A percentile compares a stretch with the other conserved stretches of the same genome.
phyloP scores from a whole-genome alignment of 2,888 invertebrate genomes.

The Lycophotia porphyrea region DNA sequence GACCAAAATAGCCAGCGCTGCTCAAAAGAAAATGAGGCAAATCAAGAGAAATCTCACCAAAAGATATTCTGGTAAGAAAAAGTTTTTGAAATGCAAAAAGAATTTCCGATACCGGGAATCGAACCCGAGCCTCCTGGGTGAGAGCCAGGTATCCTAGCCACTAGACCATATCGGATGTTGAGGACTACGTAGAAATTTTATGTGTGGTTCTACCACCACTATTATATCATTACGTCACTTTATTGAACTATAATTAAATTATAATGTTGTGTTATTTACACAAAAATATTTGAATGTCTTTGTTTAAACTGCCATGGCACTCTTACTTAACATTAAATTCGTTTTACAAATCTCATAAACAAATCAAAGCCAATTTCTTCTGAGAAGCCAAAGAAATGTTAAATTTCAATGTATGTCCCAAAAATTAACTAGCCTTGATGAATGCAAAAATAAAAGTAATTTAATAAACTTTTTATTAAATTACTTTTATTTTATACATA shows the following conservation, averaged over 20 bases:
- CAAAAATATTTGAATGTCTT: too few relatives aligned
- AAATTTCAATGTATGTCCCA: neutral
- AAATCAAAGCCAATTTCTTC: neutral
- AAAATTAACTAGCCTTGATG: neutral
- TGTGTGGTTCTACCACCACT: accelerated
- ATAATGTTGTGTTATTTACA: too few relatives aligned
- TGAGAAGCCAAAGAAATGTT: neutral
- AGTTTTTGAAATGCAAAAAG: conserved; percentile 70
- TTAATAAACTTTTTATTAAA: too few relatives aligned
- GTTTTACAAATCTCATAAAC: neutral
- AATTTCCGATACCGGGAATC: conserved; percentile 91
- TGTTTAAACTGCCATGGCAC: neutral
- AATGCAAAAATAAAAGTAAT: neutral
- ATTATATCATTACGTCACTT: neutral
- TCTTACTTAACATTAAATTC: neutral
- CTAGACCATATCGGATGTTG: conserved; percentile 90
- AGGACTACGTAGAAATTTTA: accelerated
- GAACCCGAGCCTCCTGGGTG: conserved; percentile 91
- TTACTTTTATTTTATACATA: too few relatives aligned
- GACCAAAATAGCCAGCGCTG: conserved; percentile 91
- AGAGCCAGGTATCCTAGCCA: conserved; percentile 91
- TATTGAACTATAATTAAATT: neutral
- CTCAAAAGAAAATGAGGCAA: conserved; percentile 91
- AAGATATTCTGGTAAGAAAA: conserved; percentile 83
- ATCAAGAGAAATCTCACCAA: conserved; percentile 92